Percentiles rank a stretch among this genome's conserved stretches.
Conservation (phyloP, 2,888 invertebrate species). For the Prosapia bicincta region DNA sequence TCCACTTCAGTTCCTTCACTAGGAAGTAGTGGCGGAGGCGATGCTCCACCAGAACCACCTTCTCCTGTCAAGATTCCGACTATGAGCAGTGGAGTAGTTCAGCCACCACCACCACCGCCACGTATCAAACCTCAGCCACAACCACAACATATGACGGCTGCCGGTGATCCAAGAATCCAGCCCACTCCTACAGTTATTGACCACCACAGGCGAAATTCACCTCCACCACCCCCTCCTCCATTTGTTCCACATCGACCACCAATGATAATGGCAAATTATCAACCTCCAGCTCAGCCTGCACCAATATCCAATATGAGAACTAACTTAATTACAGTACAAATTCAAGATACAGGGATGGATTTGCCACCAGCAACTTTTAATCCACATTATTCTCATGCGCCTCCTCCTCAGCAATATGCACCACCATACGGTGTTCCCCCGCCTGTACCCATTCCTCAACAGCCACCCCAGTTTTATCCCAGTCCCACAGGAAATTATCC, state of each 20-base stretch:
- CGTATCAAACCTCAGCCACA: slow-evolving; percentile 43
- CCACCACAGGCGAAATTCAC: slow-evolving; percentile 44
- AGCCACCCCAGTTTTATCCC: slow-evolving; percentile 25
- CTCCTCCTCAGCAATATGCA: slow-evolving; percentile 24
- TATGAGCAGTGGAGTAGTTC: slow-evolving; percentile 25
- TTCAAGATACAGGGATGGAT: slow-evolving; percentile 51
- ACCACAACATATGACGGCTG: slow-evolving; percentile 40
- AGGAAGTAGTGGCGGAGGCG: slow-evolving; percentile 9
- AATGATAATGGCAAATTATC: slow-evolving; percentile 29
- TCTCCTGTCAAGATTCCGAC: slow-evolving; percentile 22
- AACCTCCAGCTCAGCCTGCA: background rate
- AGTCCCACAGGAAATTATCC: slow-evolving; percentile 52
- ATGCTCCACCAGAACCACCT: slow-evolving; percentile 20
- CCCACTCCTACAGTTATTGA: slow-evolving; percentile 37
- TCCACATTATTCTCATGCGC: slow-evolving; percentile 40
- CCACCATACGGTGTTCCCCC: slow-evolving; percentile 31
- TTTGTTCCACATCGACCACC: slow-evolving; percentile 35
- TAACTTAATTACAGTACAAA: slow-evolving; percentile 84
- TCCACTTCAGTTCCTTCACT: slow-evolving; percentile 46
- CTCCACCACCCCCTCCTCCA: slow-evolving; percentile 46
- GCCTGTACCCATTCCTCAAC: slow-evolving; percentile 26
- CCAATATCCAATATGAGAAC: slow-evolving; percentile 48
- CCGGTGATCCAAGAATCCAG: slow-evolving; percentile 30
- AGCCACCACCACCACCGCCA: slow-evolving; percentile 3
- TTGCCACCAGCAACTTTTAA: slow-evolving; percentile 40